Percentiles rank a stretch among this genome's conserved stretches.
Evolutionary conservation across 2,797 vertebrate genomes (phyloP).

Genomic region (Channallabes apus): DNA sequence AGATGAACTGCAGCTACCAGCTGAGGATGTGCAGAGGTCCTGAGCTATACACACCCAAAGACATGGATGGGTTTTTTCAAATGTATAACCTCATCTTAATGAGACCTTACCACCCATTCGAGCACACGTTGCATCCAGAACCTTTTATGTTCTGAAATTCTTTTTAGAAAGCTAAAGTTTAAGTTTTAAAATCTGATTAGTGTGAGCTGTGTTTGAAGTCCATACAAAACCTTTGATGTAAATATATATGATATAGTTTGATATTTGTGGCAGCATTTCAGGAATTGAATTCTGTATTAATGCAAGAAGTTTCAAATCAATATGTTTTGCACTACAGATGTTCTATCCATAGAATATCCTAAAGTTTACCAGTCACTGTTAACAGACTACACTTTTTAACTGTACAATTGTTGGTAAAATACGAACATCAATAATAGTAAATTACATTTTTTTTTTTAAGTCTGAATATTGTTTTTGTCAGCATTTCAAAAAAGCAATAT

Average conservation of each 20-base stretch:
- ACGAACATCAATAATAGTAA: neutral
- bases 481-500: neutral
- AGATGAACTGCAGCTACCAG: constrained; percentile 26
- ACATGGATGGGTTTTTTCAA: constrained; percentile 10
- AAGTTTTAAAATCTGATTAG: neutral
- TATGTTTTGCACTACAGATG: too few relatives aligned
- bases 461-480: neutral
- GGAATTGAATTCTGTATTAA: neutral
- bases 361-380: neutral
- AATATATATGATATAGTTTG: neutral
- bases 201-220: neutral
- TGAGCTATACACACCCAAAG: constrained; percentile 32
- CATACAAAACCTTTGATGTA: neutral
- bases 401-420: neutral
- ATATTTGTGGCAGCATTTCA: neutral
- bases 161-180: neutral
- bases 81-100: neutral
- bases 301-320: neutral
- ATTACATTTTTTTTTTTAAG: neutral
- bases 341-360: neutral
- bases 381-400: neutral
- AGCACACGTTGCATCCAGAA: neutral
- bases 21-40: constrained; percentile 30
- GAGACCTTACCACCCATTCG: neutral
- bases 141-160: neutral